Conservation (phyloP, 2,113 vertebrate genomes). For the Jacana jacana region DNA sequence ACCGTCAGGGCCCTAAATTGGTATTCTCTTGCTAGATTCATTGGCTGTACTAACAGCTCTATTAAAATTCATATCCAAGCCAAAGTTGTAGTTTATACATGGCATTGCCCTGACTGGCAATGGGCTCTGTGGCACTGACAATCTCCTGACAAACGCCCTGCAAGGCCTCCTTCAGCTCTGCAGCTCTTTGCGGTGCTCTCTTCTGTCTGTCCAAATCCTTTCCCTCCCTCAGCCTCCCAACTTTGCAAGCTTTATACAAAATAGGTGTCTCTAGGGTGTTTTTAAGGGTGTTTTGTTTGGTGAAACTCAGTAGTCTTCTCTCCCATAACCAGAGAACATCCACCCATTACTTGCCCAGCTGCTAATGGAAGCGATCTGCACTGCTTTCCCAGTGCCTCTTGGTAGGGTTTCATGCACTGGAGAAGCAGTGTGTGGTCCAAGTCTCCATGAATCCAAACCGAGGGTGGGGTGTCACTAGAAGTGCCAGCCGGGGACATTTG, state of each 20-base stretch:
- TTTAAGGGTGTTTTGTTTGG: background rate
- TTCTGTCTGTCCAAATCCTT: background rate
- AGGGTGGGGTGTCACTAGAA: background rate
- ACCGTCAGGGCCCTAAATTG: background rate
- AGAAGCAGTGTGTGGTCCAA: background rate
- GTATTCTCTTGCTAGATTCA: background rate
- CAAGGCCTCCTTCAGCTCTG: background rate
- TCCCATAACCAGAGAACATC: too few relatives aligned
- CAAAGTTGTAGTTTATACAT: background rate
- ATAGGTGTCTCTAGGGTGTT: background rate
- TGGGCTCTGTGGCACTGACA: background rate
- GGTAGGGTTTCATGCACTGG: background rate
- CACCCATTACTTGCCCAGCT: background rate
- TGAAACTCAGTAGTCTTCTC: background rate
- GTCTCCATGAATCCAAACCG: background rate
- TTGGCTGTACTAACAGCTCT: background rate
- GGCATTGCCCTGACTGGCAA: background rate
- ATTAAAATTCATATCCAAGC: background rate
- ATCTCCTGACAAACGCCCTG: background rate
- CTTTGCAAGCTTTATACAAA: background rate
- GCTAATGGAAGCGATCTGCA: background rate
- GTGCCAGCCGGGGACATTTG: background rate
- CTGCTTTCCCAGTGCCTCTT: background rate
- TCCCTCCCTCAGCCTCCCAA: background rate
- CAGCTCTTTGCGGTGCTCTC: background rate